Evolutionary conservation across 2,113 vertebrate species (phyloP), one percentile per base, ranked within the genome.

Genomic region (Apodemus speciosus): DNA sequence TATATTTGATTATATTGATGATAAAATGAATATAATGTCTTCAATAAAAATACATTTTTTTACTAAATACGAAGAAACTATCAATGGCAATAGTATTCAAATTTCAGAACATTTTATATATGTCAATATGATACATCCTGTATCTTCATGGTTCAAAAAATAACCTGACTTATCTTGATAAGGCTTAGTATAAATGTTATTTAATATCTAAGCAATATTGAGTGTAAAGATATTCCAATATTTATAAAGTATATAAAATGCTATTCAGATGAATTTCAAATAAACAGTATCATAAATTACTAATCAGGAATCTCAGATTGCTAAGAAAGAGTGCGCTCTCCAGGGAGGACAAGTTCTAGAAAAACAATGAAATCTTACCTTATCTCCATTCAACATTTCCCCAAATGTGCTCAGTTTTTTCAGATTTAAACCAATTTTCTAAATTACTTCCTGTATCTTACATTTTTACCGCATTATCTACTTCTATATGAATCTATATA

Each of bases 181-280:
- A 16, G 9, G 46, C 4, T 96, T 95, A 75, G 88, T 76, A 84
- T 35, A 18, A 14, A 43, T 86, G 93, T 60, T 56, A 79, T 53
- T 77, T 85, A 92, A 89, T 83, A 10, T 86, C 46, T 89, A 91
- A 88, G 56, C 23, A 94, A 85, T 71, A 96, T 32, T 79, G 64
- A 91, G 53, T 38, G 8, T 89, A 25, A 94, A 90, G 43, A 85
- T 49, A 90, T 43, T 53, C 27, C n/a, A 81, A 91, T 86, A 92
- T 6, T 79, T 23, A 62, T 88, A 91, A 71, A 94, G 20, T 38
- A 92, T 88, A 49, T 58, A 80, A 92, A 87, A 73, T 88, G 69
- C 2, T 56, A 79, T 69, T 32, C n/a, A 51, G 58, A 92, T 86
- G n/a, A 88, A 95, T 88, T 53, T 69, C 66, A 43, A 95, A 94